Conservation (phyloP, 2,113 vertebrate species). For the Gobiocypris rarus region DNA sequence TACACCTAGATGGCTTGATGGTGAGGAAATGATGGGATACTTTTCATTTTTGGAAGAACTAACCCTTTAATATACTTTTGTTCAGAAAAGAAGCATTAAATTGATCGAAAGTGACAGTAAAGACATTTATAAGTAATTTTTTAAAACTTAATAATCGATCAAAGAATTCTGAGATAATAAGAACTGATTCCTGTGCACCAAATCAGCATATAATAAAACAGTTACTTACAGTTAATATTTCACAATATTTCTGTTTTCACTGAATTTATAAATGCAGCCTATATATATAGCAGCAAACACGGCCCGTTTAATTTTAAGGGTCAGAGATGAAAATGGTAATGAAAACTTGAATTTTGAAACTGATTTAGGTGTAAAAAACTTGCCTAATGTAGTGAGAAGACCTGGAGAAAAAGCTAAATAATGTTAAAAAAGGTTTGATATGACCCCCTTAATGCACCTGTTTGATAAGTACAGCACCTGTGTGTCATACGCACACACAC, state of each 20-base stretch:
- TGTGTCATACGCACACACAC: neutral
- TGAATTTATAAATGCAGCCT: neutral
- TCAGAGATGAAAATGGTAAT: neutral
- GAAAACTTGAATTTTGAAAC: neutral
- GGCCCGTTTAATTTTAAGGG: neutral
- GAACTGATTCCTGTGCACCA: neutral
- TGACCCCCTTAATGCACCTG: neutral
- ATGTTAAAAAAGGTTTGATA: neutral
- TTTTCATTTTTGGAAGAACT: too few species aligned
- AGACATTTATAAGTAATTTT: neutral
- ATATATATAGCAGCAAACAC: neutral
- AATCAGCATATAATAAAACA: neutral
- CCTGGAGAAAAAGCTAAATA: neutral
- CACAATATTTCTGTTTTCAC: neutral
- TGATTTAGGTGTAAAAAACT: neutral
- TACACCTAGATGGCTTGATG: too few species aligned
- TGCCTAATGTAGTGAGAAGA: neutral
- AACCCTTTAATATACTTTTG: neutral
- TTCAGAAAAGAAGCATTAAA: neutral
- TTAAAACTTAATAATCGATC: neutral
- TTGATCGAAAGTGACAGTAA: neutral
- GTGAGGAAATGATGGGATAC: too few species aligned
- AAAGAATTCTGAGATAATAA: neutral
- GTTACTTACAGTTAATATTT: too few species aligned
- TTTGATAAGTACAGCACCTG: slow-evolving; percentile 13